Percentiles rank a stretch among this genome's conserved stretches.
Conservation (phyloP, 2,888 invertebrate species). For the Anthrax anthrax region DNA sequence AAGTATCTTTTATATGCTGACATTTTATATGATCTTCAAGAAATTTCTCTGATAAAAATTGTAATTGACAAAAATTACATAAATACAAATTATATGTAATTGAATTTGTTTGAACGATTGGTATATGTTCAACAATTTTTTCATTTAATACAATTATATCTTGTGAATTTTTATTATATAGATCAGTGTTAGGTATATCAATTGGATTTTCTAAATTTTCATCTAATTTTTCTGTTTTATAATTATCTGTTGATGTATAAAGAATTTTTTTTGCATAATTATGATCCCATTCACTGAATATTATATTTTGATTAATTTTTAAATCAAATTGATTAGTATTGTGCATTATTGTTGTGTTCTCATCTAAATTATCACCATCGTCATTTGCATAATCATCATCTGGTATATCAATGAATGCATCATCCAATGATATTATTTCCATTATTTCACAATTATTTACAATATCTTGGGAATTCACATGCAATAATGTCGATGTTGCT, state of each 20-base stretch:
- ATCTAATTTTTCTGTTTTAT: constrained; percentile 8
- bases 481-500: background rate
- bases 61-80: constrained; percentile 6
- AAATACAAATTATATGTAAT: constrained; percentile 1
- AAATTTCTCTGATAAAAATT: constrained; percentile 5
- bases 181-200: too few species aligned
- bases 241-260: background rate
- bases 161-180: background rate
- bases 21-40: constrained; percentile 5
- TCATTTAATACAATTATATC: constrained; percentile 31
- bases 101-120: constrained; percentile 10
- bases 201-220: background rate
- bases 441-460: constrained; percentile 34
- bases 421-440: constrained; percentile 32
- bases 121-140: constrained; percentile 28
- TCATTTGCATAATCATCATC: constrained; percentile 18
- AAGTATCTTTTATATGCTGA: background rate
- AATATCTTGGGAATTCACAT: constrained; percentile 26
- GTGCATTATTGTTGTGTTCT: too few species aligned
- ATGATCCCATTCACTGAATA: constrained; percentile 4
- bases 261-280: constrained; percentile 4
- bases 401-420: constrained; percentile 30
- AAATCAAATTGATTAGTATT: too few species aligned
- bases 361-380: background rate
- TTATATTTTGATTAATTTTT: too few species aligned